Evolutionary conservation across 2,888 invertebrate genomes (phyloP).

Genomic region (Hirudinaria manillensis): DNA sequence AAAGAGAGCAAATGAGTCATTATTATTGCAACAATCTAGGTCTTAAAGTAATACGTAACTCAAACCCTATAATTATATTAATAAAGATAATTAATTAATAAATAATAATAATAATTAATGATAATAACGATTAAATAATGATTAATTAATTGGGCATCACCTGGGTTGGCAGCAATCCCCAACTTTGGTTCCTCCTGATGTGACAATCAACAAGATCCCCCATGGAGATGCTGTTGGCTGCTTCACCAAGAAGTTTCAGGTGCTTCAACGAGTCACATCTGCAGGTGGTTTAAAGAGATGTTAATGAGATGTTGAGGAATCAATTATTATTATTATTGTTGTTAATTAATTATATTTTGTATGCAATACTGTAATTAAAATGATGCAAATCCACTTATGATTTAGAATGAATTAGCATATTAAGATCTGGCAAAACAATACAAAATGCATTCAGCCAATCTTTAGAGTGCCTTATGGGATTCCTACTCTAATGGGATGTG

Average conservation of each 20-base stretch:
- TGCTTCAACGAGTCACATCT: constrained; percentile 57
- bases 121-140: not conserved
- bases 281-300: constrained; percentile 24
- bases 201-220: constrained; percentile 78
- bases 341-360: too few relatives aligned
- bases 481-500: too few relatives aligned
- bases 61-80: too few relatives aligned
- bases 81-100: too few relatives aligned
- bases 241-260: constrained; percentile 67
- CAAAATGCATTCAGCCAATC: too few relatives aligned
- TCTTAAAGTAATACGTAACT: not conserved
- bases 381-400: too few relatives aligned
- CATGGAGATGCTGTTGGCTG: constrained; percentile 77
- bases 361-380: too few relatives aligned
- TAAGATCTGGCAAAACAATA: too few relatives aligned
- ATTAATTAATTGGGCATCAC: too few relatives aligned
- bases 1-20: not conserved
- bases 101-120: not conserved
- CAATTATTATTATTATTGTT: too few relatives aligned
- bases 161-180: constrained; percentile 79
- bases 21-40: not conserved
- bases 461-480: too few relatives aligned
- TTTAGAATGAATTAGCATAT: too few relatives aligned
- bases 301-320: not conserved
- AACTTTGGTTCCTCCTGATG: constrained; percentile 67